phyloP scores from a whole-genome alignment of 2,888 invertebrate genomes.

The Timema cristinae region DNA sequence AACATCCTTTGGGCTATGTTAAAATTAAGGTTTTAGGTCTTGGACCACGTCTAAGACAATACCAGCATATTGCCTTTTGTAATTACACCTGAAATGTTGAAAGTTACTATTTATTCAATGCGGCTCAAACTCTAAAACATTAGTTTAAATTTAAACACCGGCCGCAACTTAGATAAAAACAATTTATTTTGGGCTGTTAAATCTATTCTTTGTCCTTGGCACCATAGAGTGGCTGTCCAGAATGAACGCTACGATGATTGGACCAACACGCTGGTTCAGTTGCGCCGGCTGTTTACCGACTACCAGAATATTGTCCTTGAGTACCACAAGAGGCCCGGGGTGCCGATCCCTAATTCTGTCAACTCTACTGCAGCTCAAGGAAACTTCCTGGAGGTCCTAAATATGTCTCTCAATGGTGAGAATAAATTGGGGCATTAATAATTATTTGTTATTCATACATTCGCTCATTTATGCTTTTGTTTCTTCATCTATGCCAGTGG shows the following conservation, averaged over 20 bases:
- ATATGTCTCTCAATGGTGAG: slow-evolving; percentile 92
- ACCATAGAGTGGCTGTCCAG: slow-evolving; percentile 83
- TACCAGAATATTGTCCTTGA: slow-evolving; percentile 84
- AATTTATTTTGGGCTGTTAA: too few relatives aligned
- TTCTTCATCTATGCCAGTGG: too few relatives aligned
- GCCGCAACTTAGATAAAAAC: neutral
- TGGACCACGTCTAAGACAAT: too few relatives aligned
- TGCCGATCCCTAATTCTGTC: slow-evolving; percentile 73
- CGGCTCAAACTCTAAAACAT: neutral
- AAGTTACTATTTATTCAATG: too few relatives aligned
- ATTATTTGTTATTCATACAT: too few relatives aligned
- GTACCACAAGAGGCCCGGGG: slow-evolving; percentile 73
- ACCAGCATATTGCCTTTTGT: too few relatives aligned
- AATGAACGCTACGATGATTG: slow-evolving; percentile 99
- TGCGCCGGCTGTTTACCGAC: slow-evolving; percentile 82
- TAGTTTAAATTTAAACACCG: neutral
- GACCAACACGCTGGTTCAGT: slow-evolving; percentile 81
- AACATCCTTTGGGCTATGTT: too few relatives aligned
- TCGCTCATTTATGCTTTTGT: too few relatives aligned
- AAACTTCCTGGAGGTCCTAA: slow-evolving; percentile 97
- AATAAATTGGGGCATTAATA: too few relatives aligned
- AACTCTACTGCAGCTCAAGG: slow-evolving; percentile 92
- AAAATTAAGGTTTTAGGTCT: too few relatives aligned
- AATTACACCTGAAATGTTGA: too few relatives aligned
- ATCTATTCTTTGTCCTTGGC: slow-evolving; percentile 29